Base-by-base conservation (phyloP, 1,140 invertebrate species). In the Caenorhabditis brenneri region DNA sequence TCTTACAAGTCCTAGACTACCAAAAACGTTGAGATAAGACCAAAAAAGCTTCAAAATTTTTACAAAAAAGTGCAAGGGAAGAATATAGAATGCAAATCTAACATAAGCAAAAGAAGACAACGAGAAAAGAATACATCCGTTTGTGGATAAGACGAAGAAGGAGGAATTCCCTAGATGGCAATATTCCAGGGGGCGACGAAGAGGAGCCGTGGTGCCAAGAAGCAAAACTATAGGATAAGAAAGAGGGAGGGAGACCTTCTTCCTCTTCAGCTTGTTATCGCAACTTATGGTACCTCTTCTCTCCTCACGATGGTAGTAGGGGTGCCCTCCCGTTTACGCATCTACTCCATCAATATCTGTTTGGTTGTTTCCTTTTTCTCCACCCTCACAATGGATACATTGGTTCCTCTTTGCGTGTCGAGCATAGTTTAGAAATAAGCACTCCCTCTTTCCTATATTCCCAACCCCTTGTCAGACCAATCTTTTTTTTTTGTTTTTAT, bases 111-210 rank as follows among this genome's bases (percentile, higher is more conserved):
- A 15, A 74, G 36, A 74, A 74, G 65, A 74, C 65, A 74, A 74
- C 65, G 65, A 74, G 65, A 74, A 74, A 74, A 74, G 65, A 74
- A 74, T 74, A 74, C 65, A 74, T 74, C n/a, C 36, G 2, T 74
- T 42, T 24, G 24, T 24, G 53, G n/a, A n/a, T 10, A 12, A 29
- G 53, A 0, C 5, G 5, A 42, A 42, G n/a, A 36, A 4, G 31
- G 7, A 0, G 1, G 33, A 74, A 74, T 74, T 74, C 65, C 65
- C 65, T 27, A 42, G 65, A 74, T 74, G 36, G 36, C 65, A 74
- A 74, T 74, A 74, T 74, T n/a, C n/a, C 7, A 10, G 9, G 22
- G 36, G 65, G 36, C 65, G 65, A 74, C 65, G 36, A 74, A 74
- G 65, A 74, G 22, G 36, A 24, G 29, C 22, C 2, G 5, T 12